These are phyloP conservation scores for Condylura cristata DNA, from an alignment of 2,113 vertebrate genomes.

Conservation along the genomic window DNA sequence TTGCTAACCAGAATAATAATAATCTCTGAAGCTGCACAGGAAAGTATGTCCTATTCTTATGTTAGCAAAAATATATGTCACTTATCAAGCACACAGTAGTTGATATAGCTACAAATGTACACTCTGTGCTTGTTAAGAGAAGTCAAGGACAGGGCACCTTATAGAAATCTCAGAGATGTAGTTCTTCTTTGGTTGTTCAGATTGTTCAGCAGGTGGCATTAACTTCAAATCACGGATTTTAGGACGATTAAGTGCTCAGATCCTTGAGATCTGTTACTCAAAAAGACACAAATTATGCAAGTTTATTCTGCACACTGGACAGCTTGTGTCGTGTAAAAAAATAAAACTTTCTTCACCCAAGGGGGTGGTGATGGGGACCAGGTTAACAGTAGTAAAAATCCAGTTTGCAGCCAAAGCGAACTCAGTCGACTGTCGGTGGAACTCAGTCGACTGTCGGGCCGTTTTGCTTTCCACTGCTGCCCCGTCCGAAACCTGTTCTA, in stretches of 20 bases:
- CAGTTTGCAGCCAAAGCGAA: conserved; percentile 62
- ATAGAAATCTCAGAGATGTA: background rate
- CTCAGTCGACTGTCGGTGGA: conserved; percentile 16
- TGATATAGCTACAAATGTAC: background rate
- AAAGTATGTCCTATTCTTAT: background rate
- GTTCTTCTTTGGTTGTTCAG: background rate
- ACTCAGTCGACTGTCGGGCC: too few relatives aligned
- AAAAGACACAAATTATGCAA: background rate
- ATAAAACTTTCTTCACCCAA: background rate
- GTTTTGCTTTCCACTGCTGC: background rate
- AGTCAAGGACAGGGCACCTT: background rate
- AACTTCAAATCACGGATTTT: conserved; percentile 10
- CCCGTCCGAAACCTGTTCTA: conserved; percentile 45
- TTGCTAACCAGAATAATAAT: background rate
- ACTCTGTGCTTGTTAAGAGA: background rate
- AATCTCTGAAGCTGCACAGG: background rate
- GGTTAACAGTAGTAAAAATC: conserved; percentile 6
- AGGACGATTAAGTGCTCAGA: background rate
- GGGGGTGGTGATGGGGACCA: background rate
- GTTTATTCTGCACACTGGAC: conserved; percentile 38
- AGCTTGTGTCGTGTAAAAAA: conserved; percentile 31
- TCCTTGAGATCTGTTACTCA: background rate
- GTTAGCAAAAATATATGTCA: background rate
- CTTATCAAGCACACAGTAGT: background rate
- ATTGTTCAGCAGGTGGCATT: background rate